phyloP scores from a whole-genome alignment of 2,888 invertebrate species.

The Barypeithes pellucidus region DNA sequence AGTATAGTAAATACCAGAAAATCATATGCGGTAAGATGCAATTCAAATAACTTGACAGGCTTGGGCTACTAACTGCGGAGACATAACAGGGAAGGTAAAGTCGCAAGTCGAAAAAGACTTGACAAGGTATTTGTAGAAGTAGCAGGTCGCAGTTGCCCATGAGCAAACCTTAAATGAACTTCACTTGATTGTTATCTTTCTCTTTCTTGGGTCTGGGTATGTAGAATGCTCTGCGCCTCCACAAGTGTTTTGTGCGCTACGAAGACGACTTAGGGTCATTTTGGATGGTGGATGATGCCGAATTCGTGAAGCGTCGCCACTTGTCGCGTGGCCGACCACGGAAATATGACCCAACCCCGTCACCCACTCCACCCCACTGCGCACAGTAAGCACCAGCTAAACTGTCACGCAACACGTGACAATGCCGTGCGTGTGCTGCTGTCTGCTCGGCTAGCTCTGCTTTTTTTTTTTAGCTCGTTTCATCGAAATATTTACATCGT shows the following conservation, averaged over 20 bases:
- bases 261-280: conserved; percentile 99
- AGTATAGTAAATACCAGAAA: too few relatives aligned
- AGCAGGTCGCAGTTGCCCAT: conserved; percentile 48
- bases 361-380: conserved; percentile 72
- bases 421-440: conserved; percentile 63
- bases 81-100: conserved; percentile 46
- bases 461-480: conserved; percentile 46
- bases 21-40: too few relatives aligned
- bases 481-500: conserved; percentile 17
- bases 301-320: conserved; percentile 97
- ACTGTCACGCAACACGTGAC: conserved; percentile 58
- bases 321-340: conserved; percentile 96
- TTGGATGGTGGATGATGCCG: conserved; percentile 99
- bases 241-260: conserved; percentile 99
- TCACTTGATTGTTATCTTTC: conserved; percentile 73
- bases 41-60: too few relatives aligned
- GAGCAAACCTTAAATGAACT: conserved; percentile 56
- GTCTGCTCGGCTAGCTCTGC: conserved; percentile 64
- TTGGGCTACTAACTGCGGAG: conserved; percentile 68
- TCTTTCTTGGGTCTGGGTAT: conserved; percentile 80
- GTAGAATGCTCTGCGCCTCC: conserved; percentile 99
- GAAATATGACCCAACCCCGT: conserved; percentile 94
- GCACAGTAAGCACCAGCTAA: conserved; percentile 71
- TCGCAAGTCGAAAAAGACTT: conserved; percentile 26
- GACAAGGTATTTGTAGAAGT: conserved; percentile 47